Evolutionary conservation across 2,888 invertebrate genomes (phyloP), one percentile per base, ranked within the genome.

Genomic region (Cheilosia pagana): DNA sequence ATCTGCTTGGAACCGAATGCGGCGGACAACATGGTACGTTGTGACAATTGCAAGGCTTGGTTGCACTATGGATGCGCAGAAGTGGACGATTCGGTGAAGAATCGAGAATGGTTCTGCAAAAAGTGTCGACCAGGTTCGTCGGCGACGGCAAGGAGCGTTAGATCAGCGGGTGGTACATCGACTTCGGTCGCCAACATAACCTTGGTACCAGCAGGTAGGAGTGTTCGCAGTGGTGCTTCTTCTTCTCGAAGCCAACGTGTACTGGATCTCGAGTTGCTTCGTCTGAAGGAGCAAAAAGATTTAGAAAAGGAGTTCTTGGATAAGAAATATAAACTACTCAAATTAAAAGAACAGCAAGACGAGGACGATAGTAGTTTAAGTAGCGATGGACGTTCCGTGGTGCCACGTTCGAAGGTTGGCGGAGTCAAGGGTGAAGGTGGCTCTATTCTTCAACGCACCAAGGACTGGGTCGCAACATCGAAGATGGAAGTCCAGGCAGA

Each of bases 61-160:
- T n/a, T 65, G 50, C 65, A 52, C 28, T 65, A 39, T 52, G 28
- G 50, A 21, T 65, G 50, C 3, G 65, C 65, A 39, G 65, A 25
- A 52, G 39, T 65, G 14, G 59, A 59, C 23, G 41, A 41, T 35
- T 41, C 50, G 52, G 35, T 43, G 8, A 65, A 41, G 65, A n/a
- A 39, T 65, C 52, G 23, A 41, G 7, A 39, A 52, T 39, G 8
- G 50, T 50, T 39, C 21, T 52, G 21, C 21, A 14, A 39, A 23
- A 23, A 31, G 65, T 52, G 50, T 43, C 16, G n/a, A 43, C 1
- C 43, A n/a, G 16, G 16, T 16, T 16, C 43, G 8, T 2, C 14
- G 48, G 28, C 19, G 48, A 16, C 31, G 5, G 31, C 31, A 41
- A 59, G 23, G 23, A 59, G 59, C 59, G 59, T 21, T 4, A n/a